Conservation (phyloP, 2,797 vertebrate species). For the Bovichtus variegatus region DNA sequence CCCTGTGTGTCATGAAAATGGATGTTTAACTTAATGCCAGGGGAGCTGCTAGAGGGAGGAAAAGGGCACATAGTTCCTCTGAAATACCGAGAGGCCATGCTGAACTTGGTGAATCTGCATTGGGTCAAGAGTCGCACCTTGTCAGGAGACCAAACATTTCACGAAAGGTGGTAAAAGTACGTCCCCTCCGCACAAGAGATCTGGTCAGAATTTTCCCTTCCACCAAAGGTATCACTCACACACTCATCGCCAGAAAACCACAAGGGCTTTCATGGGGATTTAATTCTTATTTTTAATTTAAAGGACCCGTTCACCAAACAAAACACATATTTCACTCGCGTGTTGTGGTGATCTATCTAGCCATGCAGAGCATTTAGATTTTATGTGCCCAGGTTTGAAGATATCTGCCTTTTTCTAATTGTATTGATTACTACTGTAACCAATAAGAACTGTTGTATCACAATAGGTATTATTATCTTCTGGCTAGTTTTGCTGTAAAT, state of each 20-base stretch:
- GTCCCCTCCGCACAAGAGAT: background rate
- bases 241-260: too few relatives aligned
- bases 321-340: background rate
- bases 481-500: background rate
- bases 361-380: background rate
- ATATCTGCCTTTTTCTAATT: background rate
- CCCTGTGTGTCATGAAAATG: slow-evolving; percentile 21
- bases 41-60: background rate
- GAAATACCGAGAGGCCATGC: background rate
- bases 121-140: slow-evolving; percentile 14
- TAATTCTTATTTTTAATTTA: too few relatives aligned
- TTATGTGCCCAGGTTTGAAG: background rate
- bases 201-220: slow-evolving; percentile 21
- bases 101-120: background rate
- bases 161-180: background rate
- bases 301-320: slow-evolving; percentile 22
- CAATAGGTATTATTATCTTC: background rate
- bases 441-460: background rate
- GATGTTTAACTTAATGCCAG: background rate
- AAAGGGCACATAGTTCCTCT: background rate
- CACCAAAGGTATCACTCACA: too few relatives aligned
- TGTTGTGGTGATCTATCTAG: background rate
- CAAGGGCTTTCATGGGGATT: too few relatives aligned
- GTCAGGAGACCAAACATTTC: slow-evolving; percentile 12
- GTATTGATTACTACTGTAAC: background rate